Evolutionary conservation across 2,797 vertebrate genomes (phyloP), one percentile per base, ranked within the genome.

Genomic region (Microcaecilia unicolor): DNA sequence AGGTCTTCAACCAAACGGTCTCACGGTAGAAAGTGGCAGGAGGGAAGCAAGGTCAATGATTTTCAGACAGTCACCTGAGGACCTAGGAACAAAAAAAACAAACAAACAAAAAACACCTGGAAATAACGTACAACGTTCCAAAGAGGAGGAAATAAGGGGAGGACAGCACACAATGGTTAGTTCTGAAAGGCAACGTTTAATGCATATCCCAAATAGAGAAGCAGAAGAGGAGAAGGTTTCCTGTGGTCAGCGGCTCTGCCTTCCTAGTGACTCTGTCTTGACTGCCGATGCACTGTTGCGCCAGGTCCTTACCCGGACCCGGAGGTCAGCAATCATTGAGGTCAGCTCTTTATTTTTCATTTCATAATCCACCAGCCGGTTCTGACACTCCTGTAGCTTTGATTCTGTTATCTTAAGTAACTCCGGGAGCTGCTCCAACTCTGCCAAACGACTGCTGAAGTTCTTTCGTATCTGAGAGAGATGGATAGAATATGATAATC

Each of bases 401-500:
- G 78, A 54, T 53, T 93, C 86, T 0, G 79, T 75, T 16, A 74
- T 61, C 33, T 74, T 86, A 8, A 97, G 50, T 22, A 88, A 77
- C 41, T 93, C 89, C 0, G 94, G 92, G 10, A 97, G 80, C 24
- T 84, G 83, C 42, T 97, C 87, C 31, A 98, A 72, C 43, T 93
- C 86, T 2, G 75, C 50, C 51, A 96, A 65, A 14, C 76, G 82
- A 8, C 30, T 68, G 54, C 85, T 79, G 45, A 93, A 81, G 47
- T 88, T 78, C 28, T 59, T 58, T 33, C 84, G 81, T 4, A 62
- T 58, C 83, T 85, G 15, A 5, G 28, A n/a, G n/a, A n/a, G n/a
- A n/a, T n/a, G n/a, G n/a, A n/a, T n/a, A n/a, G n/a, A n/a, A n/a
- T n/a, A n/a, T n/a, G n/a, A n/a, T n/a, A n/a, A n/a, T n/a, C n/a